Evolutionary conservation across 1,140 invertebrate species (phyloP), one percentile per base, ranked within the genome.

Genomic region (Penaeus japonicus): DNA sequence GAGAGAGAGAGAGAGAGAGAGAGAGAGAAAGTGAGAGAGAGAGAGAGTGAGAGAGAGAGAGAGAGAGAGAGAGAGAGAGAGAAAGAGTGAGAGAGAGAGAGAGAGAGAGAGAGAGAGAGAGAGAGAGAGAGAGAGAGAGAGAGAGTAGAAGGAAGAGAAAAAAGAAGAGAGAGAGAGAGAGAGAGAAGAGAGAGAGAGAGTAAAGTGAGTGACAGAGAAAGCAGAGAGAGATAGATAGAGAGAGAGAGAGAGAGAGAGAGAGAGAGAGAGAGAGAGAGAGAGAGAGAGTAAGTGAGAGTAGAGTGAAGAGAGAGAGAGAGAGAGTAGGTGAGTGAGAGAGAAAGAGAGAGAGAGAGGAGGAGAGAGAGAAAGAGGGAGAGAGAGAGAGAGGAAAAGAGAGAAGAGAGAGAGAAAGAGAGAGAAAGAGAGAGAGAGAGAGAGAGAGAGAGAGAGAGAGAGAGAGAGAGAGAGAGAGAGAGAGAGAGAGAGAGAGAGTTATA

Each of bases 71-170:
- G 70, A 75, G 70, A 30, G 18, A 75, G 70, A 30, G 18, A 75
- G 70, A 78, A 39, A 78, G 75, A 35, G 10, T 39, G 75, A 78
- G 75, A 78, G 75, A 78, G 75, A 78, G 75, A 78, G 75, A 78
- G 75, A 78, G 75, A 78, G 75, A 78, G 75, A 78, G 75, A 78
- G 75, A 78, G 75, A 78, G 75, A 78, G 75, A 78, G 75, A 78
- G 75, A 78, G 75, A 78, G 15, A 15, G 17, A n/a, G 70, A 32
- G n/a, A 32, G n/a, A 32, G 70, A n/a, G 70, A 24, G 70, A 24
- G 5, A 15, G n/a, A 24, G 70, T 15, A 32, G 70, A 73, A n/a
- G n/a, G 70, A 32, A 32, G 35, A 32, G 35, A 32, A 59, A 59
- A n/a, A n/a, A n/a, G 57, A 32, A 32, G 35, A 3, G 20, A 73